Percentiles rank a stretch among this genome's conserved stretches.
Evolutionary conservation across 2,888 invertebrate genomes (phyloP).

Genomic region (Liopterus haemorrhoidalis): DNA sequence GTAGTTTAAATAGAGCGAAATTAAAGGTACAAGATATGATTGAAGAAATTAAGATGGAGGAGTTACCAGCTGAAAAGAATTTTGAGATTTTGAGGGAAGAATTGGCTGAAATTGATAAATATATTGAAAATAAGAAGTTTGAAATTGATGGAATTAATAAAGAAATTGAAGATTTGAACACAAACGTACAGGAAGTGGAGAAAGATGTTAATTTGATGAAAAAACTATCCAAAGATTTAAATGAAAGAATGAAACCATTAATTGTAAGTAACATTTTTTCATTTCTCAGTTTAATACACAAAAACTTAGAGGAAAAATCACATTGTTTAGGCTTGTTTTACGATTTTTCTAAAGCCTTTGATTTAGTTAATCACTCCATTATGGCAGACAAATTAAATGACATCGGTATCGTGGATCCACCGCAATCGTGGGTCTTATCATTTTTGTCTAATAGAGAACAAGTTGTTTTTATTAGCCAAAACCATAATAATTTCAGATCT

Average conservation of each 20-base stretch:
- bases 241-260: constrained; percentile 37
- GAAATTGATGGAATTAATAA: constrained; percentile 39
- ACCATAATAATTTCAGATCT: no score
- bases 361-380: no score
- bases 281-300: not conserved
- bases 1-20: constrained; percentile 34
- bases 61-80: constrained; percentile 41
- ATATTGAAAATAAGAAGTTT: constrained; percentile 42
- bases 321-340: no score
- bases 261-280: constrained; percentile 31
- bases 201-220: constrained; percentile 40
- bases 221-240: constrained; percentile 35
- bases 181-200: constrained; percentile 42
- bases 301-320: no score
- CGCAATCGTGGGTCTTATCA: no score
- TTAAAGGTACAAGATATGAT: constrained; percentile 34
- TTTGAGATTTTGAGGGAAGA: constrained; percentile 40
- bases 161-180: constrained; percentile 36
- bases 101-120: constrained; percentile 41
- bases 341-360: no score
- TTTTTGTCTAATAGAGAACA: no score
- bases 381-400: no score
- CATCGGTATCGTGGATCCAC: no score
- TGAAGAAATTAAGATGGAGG: constrained; percentile 39
- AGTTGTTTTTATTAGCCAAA: no score